phyloP scores from a whole-genome alignment of 92 coral and sea anemone species.

The Porites divaricata region DNA sequence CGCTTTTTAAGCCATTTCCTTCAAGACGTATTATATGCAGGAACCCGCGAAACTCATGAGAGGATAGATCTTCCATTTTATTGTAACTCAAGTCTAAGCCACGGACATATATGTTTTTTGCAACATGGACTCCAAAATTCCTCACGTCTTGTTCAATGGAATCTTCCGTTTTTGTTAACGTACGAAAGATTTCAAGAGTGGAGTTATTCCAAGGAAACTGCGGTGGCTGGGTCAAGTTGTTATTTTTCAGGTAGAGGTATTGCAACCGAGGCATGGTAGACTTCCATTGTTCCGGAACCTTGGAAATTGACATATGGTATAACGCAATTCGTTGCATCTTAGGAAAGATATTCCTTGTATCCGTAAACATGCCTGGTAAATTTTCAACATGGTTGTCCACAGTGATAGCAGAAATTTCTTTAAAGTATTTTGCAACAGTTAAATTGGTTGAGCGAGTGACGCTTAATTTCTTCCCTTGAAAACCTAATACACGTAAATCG shows the following conservation, averaged over 20 bases:
- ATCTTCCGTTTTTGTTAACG: background rate
- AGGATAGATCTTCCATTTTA: background rate
- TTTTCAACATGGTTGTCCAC: background rate
- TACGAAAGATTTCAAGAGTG: background rate
- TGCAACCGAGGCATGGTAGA: conserved; percentile 10
- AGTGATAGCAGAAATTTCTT: background rate
- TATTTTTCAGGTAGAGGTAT: background rate
- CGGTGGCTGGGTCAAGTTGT: conserved; percentile 10
- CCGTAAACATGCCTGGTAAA: background rate
- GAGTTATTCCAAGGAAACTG: conserved; percentile 29
- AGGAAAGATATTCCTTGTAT: conserved; percentile 1
- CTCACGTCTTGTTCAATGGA: background rate
- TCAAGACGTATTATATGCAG: background rate
- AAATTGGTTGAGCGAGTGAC: background rate
- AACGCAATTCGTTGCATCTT: background rate
- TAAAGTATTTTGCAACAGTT: background rate
- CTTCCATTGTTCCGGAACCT: conserved; percentile 3
- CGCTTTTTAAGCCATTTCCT: conserved; percentile 9
- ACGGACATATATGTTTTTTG: background rate
- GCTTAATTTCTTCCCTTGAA: background rate
- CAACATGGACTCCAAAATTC: background rate
- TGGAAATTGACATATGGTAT: background rate
- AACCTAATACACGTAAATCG: conserved; percentile 3
- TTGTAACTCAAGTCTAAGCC: background rate
- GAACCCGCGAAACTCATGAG: conserved; percentile 14